Percentiles rank a stretch among this genome's conserved stretches.
Evolutionary conservation across 2,888 invertebrate species (phyloP).

Genomic region (Allacma fusca): DNA sequence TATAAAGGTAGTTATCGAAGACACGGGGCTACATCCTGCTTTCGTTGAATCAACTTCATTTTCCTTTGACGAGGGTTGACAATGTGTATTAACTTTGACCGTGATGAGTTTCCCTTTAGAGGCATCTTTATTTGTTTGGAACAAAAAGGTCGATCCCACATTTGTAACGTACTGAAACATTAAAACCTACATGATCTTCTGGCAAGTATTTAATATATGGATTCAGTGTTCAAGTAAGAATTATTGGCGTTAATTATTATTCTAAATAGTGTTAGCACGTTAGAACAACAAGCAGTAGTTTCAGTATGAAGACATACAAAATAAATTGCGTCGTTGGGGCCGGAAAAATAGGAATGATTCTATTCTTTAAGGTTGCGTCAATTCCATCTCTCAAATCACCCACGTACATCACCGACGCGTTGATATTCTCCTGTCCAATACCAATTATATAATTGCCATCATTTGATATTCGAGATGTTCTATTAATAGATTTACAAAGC

Average conservation of each 20-base stretch:
- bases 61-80: background rate
- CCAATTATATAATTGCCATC: background rate
- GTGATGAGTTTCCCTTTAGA: constrained; percentile 36
- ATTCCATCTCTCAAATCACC: constrained; percentile 16
- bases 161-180: constrained; percentile 34
- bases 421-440: constrained; percentile 19
- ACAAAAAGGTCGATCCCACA: constrained; percentile 33
- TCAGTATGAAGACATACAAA: too few relatives aligned
- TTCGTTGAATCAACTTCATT: background rate
- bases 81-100: background rate
- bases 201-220: too few relatives aligned
- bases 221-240: too few relatives aligned
- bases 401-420: constrained; percentile 17
- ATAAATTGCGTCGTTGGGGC: background rate
- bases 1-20: constrained; percentile 23
- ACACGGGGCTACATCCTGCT: background rate
- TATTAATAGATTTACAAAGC: too few relatives aligned
- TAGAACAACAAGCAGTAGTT: too few relatives aligned
- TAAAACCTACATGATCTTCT: too few relatives aligned
- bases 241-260: too few relatives aligned
- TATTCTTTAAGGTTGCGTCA: background rate
- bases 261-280: too few relatives aligned
- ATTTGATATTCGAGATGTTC: too few relatives aligned
- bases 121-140: constrained; percentile 36
- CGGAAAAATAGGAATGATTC: constrained; percentile 24